phyloP scores from a whole-genome alignment of 2,797 vertebrate species.

The Amphiprion clarkii region DNA sequence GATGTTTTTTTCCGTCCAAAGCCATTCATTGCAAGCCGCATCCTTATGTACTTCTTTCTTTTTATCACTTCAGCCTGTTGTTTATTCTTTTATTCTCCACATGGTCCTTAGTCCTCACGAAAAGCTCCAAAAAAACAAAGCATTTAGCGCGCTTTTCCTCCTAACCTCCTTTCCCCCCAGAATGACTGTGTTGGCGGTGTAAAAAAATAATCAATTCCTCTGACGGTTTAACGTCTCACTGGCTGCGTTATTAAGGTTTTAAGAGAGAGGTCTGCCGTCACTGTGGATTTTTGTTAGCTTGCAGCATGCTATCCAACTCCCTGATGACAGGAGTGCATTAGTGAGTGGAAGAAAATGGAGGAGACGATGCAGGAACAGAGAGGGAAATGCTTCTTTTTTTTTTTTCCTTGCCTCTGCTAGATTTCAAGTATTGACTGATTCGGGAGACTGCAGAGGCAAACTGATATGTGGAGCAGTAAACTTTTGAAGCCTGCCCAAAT shows the following conservation, averaged over 20 bases:
- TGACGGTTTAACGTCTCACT: constrained; percentile 44
- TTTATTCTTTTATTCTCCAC: neutral
- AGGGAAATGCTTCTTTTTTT: constrained; percentile 43
- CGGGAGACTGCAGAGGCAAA: constrained; percentile 64
- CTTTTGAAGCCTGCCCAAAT: constrained; percentile 52
- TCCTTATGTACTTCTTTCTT: neutral
- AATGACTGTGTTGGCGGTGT: constrained; percentile 23
- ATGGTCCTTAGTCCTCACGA: constrained; percentile 14
- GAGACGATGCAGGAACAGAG: constrained; percentile 61
- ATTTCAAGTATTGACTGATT: constrained; percentile 73
- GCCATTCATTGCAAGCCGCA: constrained; percentile 23
- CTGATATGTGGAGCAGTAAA: constrained; percentile 61
- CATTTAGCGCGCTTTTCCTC: constrained; percentile 7
- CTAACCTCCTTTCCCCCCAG: neutral
- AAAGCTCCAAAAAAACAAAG: constrained; percentile 31
- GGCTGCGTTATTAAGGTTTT: constrained; percentile 61
- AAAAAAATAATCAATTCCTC: constrained; percentile 42
- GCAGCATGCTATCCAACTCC: constrained; percentile 71
- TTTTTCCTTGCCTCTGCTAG: constrained; percentile 53
- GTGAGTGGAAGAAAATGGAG: constrained; percentile 70
- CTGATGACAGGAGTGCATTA: constrained; percentile 78
- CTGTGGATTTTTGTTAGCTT: constrained; percentile 74
- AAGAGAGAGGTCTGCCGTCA: constrained; percentile 67
- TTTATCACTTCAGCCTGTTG: constrained; percentile 9
- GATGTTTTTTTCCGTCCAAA: constrained; percentile 41